Percentiles rank a stretch among this genome's conserved stretches.
Evolutionary conservation across 2,888 invertebrate species (phyloP).

Genomic region (Sylvicola fuscatus): DNA sequence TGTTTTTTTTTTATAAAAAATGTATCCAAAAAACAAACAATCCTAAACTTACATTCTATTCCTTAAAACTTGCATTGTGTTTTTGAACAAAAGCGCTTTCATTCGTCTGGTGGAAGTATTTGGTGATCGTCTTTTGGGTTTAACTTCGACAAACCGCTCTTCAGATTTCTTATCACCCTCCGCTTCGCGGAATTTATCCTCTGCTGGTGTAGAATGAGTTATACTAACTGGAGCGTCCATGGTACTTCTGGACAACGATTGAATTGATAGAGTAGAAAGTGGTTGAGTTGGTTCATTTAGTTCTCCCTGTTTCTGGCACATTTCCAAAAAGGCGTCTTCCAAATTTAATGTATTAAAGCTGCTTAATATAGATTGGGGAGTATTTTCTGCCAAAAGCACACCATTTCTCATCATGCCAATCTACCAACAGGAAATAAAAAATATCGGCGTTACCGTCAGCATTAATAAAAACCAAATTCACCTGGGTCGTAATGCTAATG

Average conservation of each 20-base stretch:
- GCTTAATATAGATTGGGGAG: constrained; percentile 49
- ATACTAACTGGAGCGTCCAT: neutral
- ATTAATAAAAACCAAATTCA: too few relatives aligned
- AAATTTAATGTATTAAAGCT: constrained; percentile 49
- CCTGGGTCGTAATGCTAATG: too few relatives aligned
- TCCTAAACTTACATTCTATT: constrained; percentile 54
- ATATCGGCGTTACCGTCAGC: too few relatives aligned
- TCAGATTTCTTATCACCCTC: too few relatives aligned
- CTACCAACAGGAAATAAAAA: too few relatives aligned
- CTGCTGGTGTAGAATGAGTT: too few relatives aligned
- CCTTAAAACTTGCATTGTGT: constrained; percentile 43
- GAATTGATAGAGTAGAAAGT: neutral
- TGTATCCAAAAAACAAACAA: too few relatives aligned
- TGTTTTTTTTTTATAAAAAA: too few relatives aligned
- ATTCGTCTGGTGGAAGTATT: constrained; percentile 26
- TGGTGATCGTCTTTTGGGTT: constrained; percentile 13
- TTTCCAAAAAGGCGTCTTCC: constrained; percentile 71
- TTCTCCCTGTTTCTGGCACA: constrained; percentile 37
- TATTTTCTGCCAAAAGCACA: constrained; percentile 63
- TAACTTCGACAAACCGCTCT: neutral
- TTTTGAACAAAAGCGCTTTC: constrained; percentile 48
- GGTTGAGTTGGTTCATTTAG: constrained; percentile 11
- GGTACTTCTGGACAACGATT: neutral
- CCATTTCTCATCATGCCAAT: constrained; percentile 82
- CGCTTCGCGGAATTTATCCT: too few relatives aligned